These are phyloP conservation scores for Microplitis mediator DNA, from an alignment of 1,140 invertebrate species.

Conservation along the genomic window DNA sequence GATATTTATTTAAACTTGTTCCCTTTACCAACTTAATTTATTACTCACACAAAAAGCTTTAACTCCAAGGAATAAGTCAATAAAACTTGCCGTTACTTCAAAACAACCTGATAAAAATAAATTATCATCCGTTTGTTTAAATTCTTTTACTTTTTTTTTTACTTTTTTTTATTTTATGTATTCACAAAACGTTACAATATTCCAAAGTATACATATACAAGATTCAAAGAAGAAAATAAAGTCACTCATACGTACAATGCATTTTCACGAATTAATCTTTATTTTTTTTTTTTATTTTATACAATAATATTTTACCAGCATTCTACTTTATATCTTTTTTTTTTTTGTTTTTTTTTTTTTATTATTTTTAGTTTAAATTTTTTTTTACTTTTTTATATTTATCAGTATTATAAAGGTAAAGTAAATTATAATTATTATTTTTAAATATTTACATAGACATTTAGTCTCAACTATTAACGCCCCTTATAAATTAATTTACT, in stretches of 20 bases:
- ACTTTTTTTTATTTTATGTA: slow-evolving; percentile 51
- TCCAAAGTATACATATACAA: slow-evolving; percentile 49
- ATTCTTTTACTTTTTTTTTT: slow-evolving; percentile 37
- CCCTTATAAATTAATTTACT: background rate
- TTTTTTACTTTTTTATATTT: slow-evolving; percentile 9
- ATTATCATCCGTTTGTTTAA: background rate
- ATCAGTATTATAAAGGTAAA: background rate
- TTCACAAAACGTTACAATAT: slow-evolving; percentile 57
- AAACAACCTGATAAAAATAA: background rate
- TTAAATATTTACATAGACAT: background rate
- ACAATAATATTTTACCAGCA: slow-evolving; percentile 14
- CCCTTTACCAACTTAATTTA: background rate
- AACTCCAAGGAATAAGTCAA: background rate
- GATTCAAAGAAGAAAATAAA: slow-evolving; percentile 21
- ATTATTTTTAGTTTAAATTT: slow-evolving; percentile 8
- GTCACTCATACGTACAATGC: slow-evolving; percentile 46
- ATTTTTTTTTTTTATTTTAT: slow-evolving; percentile 36
- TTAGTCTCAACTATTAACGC: background rate
- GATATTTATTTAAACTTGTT: slow-evolving; percentile 24
- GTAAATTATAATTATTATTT: background rate
- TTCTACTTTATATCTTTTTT: slow-evolving; percentile 1
- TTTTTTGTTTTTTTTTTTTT: slow-evolving; percentile 7
- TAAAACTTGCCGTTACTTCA: background rate
- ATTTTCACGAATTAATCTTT: slow-evolving; percentile 31
- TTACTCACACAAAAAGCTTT: background rate